Conservation (phyloP, 2,113 vertebrate genomes). For the Galemys pyrenaicus region DNA sequence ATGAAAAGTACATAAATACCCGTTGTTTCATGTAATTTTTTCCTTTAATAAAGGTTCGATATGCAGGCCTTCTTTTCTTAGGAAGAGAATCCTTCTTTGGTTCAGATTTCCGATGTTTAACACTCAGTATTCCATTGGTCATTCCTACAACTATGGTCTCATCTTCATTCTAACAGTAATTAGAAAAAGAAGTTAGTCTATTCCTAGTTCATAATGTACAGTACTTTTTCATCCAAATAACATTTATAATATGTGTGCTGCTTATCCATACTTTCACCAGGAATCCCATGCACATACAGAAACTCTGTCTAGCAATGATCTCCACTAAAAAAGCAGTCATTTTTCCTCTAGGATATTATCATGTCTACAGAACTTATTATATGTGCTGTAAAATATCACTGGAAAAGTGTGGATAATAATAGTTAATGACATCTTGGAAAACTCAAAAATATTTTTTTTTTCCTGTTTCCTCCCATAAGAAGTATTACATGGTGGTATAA, state of each 20-base stretch:
- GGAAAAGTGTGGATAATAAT: neutral
- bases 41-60: constrained; percentile 93
- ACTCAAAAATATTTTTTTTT: constrained; percentile 1
- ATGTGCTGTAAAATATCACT: neutral
- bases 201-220: neutral
- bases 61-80: constrained; percentile 87
- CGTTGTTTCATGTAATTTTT: constrained; percentile 93
- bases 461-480: neutral
- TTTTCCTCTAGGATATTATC: neutral
- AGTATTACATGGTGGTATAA: neutral
- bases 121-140: constrained; percentile 94
- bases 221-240: constrained; percentile 15
- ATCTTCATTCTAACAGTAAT: constrained; percentile 90
- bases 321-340: neutral
- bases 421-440: neutral
- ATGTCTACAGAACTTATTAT: neutral
- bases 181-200: constrained; percentile 50
- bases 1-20: constrained; percentile 80
- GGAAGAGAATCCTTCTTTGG: constrained; percentile 82
- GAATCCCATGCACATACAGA: neutral
- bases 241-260: neutral
- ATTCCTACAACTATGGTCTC: constrained; percentile 95
- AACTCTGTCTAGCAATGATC: neutral
- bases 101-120: constrained; percentile 94
- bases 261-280: neutral